These are phyloP conservation scores for Aplochiton taeniatus DNA, from an alignment of 2,797 vertebrate species.

Conservation along the genomic window DNA sequence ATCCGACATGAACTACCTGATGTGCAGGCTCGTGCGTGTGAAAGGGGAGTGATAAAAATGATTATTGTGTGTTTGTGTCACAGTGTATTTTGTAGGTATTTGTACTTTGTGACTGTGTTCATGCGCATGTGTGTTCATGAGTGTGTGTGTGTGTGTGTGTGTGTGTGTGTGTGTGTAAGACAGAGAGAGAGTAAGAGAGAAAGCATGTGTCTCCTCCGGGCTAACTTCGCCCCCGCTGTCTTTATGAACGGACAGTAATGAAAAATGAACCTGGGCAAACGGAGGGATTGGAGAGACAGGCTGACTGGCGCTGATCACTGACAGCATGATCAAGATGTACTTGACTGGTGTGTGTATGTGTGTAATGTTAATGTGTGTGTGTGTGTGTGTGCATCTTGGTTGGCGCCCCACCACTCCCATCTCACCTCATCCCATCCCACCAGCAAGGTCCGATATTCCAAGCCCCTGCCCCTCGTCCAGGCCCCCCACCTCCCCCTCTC, in stretches of 20 bases:
- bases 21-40: neutral
- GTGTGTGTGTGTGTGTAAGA: no score
- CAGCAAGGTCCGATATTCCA: constrained; percentile 69
- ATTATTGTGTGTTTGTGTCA: no score
- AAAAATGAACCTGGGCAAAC: constrained; percentile 65
- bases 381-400: constrained; percentile 53
- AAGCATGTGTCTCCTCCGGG: neutral
- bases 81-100: neutral
- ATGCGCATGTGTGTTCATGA: neutral
- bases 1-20: neutral
- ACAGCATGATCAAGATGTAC: constrained; percentile 90
- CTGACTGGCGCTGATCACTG: constrained; percentile 71
- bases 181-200: neutral
- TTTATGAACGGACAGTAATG: constrained; percentile 56
- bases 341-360: constrained; percentile 64
- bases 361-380: neutral
- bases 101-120: neutral
- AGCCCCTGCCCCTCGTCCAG: constrained; percentile 76
- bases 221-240: neutral
- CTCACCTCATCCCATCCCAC: constrained; percentile 65
- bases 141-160: neutral
- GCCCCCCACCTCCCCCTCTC: constrained; percentile 58
- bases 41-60: neutral
- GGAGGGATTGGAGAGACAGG: constrained; percentile 35
- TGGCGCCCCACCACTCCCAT: constrained; percentile 14